Evolutionary conservation across 2,113 vertebrate species (phyloP).

Genomic region (Bubalus kerabau): DNA sequence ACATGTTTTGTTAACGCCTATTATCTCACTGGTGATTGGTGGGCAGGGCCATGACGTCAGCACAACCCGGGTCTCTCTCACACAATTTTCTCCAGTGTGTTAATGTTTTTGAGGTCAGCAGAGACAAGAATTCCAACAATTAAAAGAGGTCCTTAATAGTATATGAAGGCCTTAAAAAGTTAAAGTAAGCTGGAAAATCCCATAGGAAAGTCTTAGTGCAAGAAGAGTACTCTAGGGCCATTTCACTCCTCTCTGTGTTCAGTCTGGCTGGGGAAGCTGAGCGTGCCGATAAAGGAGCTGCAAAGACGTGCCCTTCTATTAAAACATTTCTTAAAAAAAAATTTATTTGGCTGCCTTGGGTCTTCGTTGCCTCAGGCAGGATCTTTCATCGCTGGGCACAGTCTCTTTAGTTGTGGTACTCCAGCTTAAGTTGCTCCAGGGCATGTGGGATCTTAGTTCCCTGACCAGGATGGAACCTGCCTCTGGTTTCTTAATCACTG

Average conservation of each 20-base stretch:
- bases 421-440: not conserved
- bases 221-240: rapidly evolving
- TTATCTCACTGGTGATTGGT: not conserved
- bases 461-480: not conserved
- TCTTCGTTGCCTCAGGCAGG: not conserved
- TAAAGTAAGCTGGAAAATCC: not conserved
- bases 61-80: not conserved
- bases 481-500: not conserved
- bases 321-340: not conserved
- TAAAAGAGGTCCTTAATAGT: not conserved
- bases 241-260: rapidly evolving
- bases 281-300: rapidly evolving
- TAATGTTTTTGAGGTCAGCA: not conserved
- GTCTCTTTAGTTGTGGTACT: rapidly evolving
- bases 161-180: not conserved
- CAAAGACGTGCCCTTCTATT: not conserved
- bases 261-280: not conserved
- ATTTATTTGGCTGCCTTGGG: not conserved
- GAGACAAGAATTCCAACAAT: not conserved
- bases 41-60: not conserved
- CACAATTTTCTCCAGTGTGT: not conserved
- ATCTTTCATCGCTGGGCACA: rapidly evolving
- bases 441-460: not conserved
- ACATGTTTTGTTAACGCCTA: not conserved
- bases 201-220: too few relatives aligned